phyloP scores from a whole-genome alignment of 2,113 vertebrate genomes.

The Heliornis fulica region DNA sequence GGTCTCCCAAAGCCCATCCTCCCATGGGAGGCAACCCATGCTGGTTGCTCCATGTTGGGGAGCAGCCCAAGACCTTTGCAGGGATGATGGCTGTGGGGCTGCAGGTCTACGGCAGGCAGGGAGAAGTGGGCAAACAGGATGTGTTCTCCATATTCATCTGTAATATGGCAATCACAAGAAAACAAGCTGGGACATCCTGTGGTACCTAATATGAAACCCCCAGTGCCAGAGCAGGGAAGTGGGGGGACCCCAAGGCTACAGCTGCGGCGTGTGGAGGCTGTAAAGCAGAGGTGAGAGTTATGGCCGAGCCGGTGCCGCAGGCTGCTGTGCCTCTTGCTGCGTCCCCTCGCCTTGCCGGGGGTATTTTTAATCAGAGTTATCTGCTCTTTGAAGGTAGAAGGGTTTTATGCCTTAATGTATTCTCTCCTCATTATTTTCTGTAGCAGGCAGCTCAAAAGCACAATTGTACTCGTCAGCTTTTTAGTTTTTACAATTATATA shows the following conservation, averaged over 20 bases:
- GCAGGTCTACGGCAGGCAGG: rapidly evolving
- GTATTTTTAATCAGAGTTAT: slow-evolving; percentile 37
- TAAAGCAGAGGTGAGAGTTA: neutral
- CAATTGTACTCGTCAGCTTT: slow-evolving; percentile 58
- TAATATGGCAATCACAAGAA: neutral
- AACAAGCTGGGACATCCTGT: rapidly evolving
- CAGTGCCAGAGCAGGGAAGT: neutral
- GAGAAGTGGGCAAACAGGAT: rapidly evolving
- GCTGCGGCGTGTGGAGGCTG: neutral
- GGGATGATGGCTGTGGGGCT: neutral
- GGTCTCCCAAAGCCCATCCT: neutral
- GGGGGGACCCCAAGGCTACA: neutral
- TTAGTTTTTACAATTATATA: slow-evolving; percentile 59
- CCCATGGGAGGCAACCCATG: neutral
- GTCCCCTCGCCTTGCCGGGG: neutral
- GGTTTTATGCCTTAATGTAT: slow-evolving; percentile 35
- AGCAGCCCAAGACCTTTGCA: rapidly evolving
- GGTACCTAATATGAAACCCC: neutral
- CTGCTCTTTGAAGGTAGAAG: slow-evolving; percentile 52
- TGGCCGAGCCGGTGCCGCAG: rapidly evolving
- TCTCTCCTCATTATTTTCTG: slow-evolving; percentile 60
- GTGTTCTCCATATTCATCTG: neutral
- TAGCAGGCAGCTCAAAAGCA: slow-evolving; percentile 53
- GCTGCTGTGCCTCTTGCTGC: neutral
- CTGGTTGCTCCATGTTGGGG: neutral